Evolutionary conservation across 2,797 vertebrate species (phyloP), one percentile per base, ranked within the genome.

Genomic region (Neopelma chrysocephalum): DNA sequence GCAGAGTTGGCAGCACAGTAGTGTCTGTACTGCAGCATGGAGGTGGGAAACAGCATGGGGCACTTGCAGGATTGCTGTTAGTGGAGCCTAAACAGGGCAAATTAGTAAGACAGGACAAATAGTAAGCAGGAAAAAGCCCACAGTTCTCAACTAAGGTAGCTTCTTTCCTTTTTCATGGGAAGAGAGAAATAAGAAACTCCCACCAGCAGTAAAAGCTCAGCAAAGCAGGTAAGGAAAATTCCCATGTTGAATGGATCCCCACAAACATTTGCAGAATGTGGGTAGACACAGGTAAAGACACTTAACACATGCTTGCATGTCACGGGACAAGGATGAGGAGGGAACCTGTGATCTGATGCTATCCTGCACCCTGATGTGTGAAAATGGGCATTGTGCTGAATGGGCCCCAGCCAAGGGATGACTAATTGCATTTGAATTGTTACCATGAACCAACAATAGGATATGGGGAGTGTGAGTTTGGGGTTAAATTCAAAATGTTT

Each of bases 271-370:
- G 20, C 32, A 69, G 34, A 40, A 14, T 2, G 1, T n/a, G n/a
- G 42, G 12, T 27, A 72, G 3, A 16, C 4, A 2, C 4, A 58
- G 22, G 15, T 43, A 31, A 75, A 58, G 36, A 64, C 7, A 38
- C 7, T 6, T 32, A 45, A 61, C 10, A 31, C 5, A 3, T 7
- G 17, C 27, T 70, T 57, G 36, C 10, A 75, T 2, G 2, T 11
- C 50, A 31, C 0, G 0, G 43, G 12, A 11, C 61, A 84, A 68
- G 26, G 16, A 53, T 0, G 0, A 42, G 23, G 53, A 19, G 15
- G 15, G 13, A 3, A 48, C 34, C n/a, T 76, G 18, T 17, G 60
- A 27, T 29, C 76, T 72, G 27, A 61, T 1, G 1, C 23, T 88
- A 34, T 50, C 31, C 54, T 96, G 42, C 23, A 50, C 27, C 27